Percentiles rank a stretch among this genome's conserved stretches.
Conservation (phyloP, 2,113 vertebrate genomes). For the Cinclus mexicanus region DNA sequence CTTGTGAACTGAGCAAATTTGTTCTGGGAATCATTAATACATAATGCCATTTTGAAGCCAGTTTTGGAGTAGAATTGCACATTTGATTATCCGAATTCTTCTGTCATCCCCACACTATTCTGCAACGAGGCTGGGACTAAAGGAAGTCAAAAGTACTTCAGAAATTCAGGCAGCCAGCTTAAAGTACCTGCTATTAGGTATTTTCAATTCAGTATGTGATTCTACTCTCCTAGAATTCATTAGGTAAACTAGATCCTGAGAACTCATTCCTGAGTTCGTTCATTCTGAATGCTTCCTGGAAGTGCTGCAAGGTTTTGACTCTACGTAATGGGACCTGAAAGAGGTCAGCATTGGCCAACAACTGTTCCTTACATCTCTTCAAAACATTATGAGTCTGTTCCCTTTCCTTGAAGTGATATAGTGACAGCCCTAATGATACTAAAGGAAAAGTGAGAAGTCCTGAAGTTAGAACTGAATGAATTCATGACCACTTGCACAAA, state of each 20-base stretch:
- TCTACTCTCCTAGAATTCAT: slow-evolving; percentile 47
- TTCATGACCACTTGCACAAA: background rate
- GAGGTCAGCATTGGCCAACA: background rate
- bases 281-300: slow-evolving; percentile 25
- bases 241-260: slow-evolving; percentile 29
- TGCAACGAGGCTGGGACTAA: background rate
- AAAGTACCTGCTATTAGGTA: slow-evolving; percentile 26
- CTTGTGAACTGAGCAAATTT: slow-evolving; percentile 44
- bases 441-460: background rate
- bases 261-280: background rate
- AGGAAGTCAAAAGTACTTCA: slow-evolving; percentile 26
- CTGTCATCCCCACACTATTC: slow-evolving; percentile 26
- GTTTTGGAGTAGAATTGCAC: background rate
- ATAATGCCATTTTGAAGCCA: slow-evolving; percentile 50
- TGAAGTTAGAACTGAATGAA: background rate
- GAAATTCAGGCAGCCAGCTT: slow-evolving; percentile 21
- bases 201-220: slow-evolving; percentile 31
- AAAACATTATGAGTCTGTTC: background rate
- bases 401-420: background rate
- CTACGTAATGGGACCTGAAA: slow-evolving; percentile 36
- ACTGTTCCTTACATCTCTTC: slow-evolving; percentile 4
- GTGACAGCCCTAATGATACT: background rate
- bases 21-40: slow-evolving; percentile 58
- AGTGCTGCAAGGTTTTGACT: background rate
- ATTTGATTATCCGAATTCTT: slow-evolving; percentile 7